Conservation (phyloP, 1,140 invertebrate species). For the Belonocnema kinseyi region DNA sequence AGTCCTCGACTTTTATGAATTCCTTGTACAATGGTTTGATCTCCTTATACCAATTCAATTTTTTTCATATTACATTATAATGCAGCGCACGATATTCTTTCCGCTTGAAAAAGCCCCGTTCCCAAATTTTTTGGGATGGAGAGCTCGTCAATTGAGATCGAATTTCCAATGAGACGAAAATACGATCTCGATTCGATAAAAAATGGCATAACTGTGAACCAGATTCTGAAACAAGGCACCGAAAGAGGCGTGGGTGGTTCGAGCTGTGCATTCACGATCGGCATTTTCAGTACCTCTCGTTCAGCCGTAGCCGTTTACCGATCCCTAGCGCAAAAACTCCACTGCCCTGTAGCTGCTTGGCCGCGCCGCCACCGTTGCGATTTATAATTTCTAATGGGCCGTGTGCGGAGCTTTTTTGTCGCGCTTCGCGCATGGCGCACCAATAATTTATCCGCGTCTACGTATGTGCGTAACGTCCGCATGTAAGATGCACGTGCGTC, state of each 20-base stretch:
- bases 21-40: too few species aligned
- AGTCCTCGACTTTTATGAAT: too few species aligned
- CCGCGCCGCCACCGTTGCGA: constrained; percentile 44
- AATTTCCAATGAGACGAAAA: background rate
- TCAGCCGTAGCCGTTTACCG: constrained; percentile 2
- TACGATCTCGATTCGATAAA: background rate
- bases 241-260: constrained; percentile 16
- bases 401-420: constrained; percentile 50
- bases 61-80: too few species aligned
- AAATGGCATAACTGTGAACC: constrained; percentile 13
- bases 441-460: constrained; percentile 59
- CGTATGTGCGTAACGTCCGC: constrained; percentile 33
- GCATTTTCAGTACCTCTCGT: constrained; percentile 4
- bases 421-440: constrained; percentile 35
- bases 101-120: background rate
- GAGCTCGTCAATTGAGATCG: constrained; percentile 9
- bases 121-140: background rate
- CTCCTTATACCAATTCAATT: too few species aligned
- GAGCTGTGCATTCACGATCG: constrained; percentile 10
- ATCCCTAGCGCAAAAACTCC: background rate
- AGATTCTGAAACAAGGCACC: constrained; percentile 8
- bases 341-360: too few species aligned
- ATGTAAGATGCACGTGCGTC: constrained; percentile 57
- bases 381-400: constrained; percentile 67
- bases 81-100: background rate